phyloP scores from a whole-genome alignment of 2,797 vertebrate genomes.

The Neosilurus hyrtlii region DNA sequence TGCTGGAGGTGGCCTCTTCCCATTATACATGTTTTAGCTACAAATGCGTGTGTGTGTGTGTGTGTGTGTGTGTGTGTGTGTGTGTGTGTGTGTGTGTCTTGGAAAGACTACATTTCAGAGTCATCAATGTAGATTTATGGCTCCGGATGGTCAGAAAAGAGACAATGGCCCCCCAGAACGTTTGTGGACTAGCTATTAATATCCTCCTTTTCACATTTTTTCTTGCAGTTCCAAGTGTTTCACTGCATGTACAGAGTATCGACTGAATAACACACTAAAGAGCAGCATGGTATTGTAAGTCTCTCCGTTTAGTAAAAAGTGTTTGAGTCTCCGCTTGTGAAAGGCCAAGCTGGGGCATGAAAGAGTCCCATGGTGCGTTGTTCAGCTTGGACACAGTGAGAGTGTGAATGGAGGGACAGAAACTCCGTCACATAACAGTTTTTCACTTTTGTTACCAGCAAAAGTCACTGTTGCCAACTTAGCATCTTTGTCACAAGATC shows the following conservation, averaged over 20 bases:
- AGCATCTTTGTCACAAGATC: background rate
- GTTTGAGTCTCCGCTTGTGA: slow-evolving; percentile 23
- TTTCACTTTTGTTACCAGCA: background rate
- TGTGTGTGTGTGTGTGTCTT: slow-evolving; percentile 6
- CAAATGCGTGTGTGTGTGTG: slow-evolving; percentile 14
- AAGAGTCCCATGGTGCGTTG: slow-evolving; percentile 20
- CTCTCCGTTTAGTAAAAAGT: slow-evolving; percentile 3
- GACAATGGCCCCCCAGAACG: background rate
- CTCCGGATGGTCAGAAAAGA: slow-evolving; percentile 15
- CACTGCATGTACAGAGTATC: slow-evolving; percentile 19
- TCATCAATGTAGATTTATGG: slow-evolving; percentile 32
- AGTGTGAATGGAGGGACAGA: slow-evolving; percentile 7
- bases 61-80: slow-evolving; percentile 5
- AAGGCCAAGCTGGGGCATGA: slow-evolving; percentile 31
- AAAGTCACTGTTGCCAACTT: background rate
- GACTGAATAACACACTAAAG: slow-evolving; percentile 18
- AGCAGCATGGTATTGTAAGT: slow-evolving; percentile 15
- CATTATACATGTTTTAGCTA: slow-evolving; percentile 20
- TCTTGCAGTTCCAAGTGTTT: slow-evolving; percentile 16
- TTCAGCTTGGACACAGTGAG: slow-evolving; percentile 11
- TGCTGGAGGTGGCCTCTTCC: background rate
- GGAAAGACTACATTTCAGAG: slow-evolving; percentile 10
- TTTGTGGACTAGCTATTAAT: slow-evolving; percentile 27
- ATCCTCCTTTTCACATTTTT: slow-evolving; percentile 31
- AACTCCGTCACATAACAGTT: background rate